Percentiles rank a stretch among this genome's conserved stretches.
phyloP scores from a whole-genome alignment of 2,888 invertebrate species.

The Mesochorus sp. region DNA sequence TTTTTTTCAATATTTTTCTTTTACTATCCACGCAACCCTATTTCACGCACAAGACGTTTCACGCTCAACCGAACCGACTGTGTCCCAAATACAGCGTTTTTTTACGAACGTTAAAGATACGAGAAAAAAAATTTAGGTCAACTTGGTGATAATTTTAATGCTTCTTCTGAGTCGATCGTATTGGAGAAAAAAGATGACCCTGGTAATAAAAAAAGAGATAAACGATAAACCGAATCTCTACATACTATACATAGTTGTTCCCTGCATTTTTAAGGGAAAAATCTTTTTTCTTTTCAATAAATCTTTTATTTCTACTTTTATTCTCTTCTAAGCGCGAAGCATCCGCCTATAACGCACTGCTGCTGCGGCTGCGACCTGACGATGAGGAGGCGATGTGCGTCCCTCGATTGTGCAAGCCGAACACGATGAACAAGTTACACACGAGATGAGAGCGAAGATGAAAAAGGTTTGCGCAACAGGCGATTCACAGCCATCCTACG shows the following conservation, averaged over 20 bases:
- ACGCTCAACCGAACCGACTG: no score
- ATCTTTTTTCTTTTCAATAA: neutral
- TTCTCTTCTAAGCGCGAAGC: constrained; percentile 27
- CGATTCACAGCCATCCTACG: constrained; percentile 43
- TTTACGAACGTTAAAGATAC: neutral
- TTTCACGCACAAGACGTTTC: no score
- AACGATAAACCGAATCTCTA: no score
- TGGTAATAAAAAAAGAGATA: no score
- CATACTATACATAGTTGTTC: no score
- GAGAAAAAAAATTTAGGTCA: neutral
- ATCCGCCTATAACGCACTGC: constrained; percentile 10
- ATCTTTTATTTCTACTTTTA: constrained; percentile 8
- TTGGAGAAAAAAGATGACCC: no score
- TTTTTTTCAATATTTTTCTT: no score
- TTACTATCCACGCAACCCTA: no score
- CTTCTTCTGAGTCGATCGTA: neutral
- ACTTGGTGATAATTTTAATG: neutral
- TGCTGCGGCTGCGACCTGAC: constrained; percentile 21
- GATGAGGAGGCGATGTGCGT: constrained; percentile 34
- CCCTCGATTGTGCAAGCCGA: constrained; percentile 54
- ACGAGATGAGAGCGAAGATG: constrained; percentile 36
- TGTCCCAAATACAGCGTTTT: no score
- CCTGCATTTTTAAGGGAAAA: no score
- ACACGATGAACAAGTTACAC: constrained; percentile 41
- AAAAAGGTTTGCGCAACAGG: constrained; percentile 58